Conservation (phyloP, 2,113 vertebrate species). For the Chamaea fasciata region DNA sequence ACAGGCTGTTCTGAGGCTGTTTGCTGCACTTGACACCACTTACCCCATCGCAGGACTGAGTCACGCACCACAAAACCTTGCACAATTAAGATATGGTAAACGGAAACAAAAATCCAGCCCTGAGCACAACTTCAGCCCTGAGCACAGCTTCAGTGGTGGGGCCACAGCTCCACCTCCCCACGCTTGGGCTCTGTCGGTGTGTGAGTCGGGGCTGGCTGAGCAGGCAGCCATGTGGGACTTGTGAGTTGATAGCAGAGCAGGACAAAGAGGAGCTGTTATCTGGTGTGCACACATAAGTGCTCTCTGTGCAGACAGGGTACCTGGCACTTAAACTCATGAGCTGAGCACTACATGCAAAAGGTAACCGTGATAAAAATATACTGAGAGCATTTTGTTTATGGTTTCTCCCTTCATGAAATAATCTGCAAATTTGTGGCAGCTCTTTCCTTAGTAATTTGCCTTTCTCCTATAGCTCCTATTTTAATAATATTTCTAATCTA, state of each 20-base stretch:
- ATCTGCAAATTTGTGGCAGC: neutral
- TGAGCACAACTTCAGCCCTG: neutral
- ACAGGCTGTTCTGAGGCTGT: neutral
- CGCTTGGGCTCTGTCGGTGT: rapidly evolving
- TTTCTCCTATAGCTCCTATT: neutral
- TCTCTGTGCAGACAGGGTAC: neutral
- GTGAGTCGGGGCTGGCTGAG: neutral
- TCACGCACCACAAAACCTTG: neutral
- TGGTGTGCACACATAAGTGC: neutral
- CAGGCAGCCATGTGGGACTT: rapidly evolving
- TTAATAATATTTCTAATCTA: neutral
- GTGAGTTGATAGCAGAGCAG: neutral
- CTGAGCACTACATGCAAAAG: neutral
- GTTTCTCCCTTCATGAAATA: neutral
- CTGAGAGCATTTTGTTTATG: neutral
- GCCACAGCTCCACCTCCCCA: neutral
- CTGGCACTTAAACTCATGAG: neutral
- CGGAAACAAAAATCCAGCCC: neutral
- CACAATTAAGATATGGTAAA: neutral
- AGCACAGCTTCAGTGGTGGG: neutral
- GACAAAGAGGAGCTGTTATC: neutral
- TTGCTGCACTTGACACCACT: neutral
- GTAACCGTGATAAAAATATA: neutral
- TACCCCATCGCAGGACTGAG: rapidly evolving
- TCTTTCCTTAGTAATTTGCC: neutral